Conservation (phyloP, 1,140 invertebrate genomes). For the Micrasema longulum region DNA sequence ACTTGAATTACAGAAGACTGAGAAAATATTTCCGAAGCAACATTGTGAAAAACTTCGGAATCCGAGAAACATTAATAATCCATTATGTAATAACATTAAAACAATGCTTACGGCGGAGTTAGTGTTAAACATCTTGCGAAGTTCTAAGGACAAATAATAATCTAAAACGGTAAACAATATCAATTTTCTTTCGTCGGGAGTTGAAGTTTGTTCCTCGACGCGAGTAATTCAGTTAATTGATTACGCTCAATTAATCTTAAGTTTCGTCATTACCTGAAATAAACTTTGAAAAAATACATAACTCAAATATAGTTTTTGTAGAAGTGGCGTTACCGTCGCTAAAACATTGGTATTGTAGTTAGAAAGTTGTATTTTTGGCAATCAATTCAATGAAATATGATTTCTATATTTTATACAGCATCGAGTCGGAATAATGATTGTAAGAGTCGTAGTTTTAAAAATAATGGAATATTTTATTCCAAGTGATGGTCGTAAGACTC, state of each 20-base stretch:
- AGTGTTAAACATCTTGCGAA: slow-evolving; percentile 11
- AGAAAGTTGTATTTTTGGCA: not conserved
- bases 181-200: not conserved
- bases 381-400: not conserved
- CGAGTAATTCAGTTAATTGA: not conserved
- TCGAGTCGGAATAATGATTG: not conserved
- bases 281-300: not conserved
- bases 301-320: too few species aligned
- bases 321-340: too few species aligned
- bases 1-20: not conserved
- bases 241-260: slow-evolving; percentile 10
- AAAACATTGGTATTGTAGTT: not conserved
- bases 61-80: slow-evolving; percentile 17
- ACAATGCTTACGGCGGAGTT: slow-evolving; percentile 5
- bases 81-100: slow-evolving; percentile 17
- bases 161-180: not conserved
- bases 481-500: too few species aligned
- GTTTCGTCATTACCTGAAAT: not conserved
- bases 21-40: not conserved
- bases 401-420: not conserved
- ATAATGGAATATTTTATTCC: too few species aligned
- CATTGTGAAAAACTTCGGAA: not conserved
- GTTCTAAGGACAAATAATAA: slow-evolving; percentile 1
- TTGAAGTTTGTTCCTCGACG: slow-evolving; percentile 4
- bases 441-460: not conserved